phyloP scores from a whole-genome alignment of 2,797 vertebrate genomes.

The Myotis planiceps region DNA sequence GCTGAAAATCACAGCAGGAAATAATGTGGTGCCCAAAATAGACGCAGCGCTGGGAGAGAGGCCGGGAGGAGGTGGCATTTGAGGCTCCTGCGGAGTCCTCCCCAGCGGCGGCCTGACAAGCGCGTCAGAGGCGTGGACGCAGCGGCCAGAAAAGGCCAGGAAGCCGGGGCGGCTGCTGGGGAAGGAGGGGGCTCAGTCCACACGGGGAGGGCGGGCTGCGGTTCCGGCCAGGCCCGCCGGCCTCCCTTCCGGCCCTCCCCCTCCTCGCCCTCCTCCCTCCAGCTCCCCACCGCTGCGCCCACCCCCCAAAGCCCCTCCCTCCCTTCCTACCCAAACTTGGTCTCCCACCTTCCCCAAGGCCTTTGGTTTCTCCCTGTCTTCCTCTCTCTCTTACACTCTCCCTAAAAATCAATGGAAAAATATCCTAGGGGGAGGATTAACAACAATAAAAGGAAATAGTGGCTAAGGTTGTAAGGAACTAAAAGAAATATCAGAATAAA shows the following conservation, averaged over 20 bases:
- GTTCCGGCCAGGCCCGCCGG: not conserved
- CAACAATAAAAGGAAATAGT: not conserved
- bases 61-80: slow-evolving; percentile 86
- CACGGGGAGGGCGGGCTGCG: not conserved
- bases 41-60: slow-evolving; percentile 86
- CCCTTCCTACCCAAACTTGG: not conserved
- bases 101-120: slow-evolving; percentile 84
- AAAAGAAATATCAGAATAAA: not conserved
- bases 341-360: not conserved
- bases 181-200: not conserved
- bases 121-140: slow-evolving; percentile 80
- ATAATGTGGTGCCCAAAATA: slow-evolving; percentile 92
- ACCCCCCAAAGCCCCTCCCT: rapidly evolving
- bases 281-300: not conserved
- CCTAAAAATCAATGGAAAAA: not conserved
- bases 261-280: no score
- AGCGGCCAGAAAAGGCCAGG: slow-evolving; percentile 79
- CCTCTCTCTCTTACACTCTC: no score
- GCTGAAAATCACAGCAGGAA: slow-evolving; percentile 92
- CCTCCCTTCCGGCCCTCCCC: not conserved
- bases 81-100: slow-evolving; percentile 86
- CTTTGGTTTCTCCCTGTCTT: not conserved
- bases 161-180: slow-evolving; percentile 49
- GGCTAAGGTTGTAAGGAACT: not conserved
- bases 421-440: no score